Evolutionary conservation across 2,797 vertebrate genomes (phyloP).

Genomic region (Pitangus sulphuratus): DNA sequence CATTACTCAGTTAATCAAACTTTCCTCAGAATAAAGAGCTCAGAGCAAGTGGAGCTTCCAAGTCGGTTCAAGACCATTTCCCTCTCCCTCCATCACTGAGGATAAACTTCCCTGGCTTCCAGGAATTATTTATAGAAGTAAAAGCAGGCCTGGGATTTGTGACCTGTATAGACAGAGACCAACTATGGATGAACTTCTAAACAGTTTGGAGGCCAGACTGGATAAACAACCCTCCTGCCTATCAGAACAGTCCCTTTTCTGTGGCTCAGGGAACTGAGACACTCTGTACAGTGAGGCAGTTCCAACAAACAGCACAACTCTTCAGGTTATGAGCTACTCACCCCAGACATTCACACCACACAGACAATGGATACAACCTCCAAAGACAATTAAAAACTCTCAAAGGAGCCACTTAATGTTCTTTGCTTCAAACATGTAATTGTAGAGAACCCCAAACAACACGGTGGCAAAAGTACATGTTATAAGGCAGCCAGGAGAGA

Average conservation of each 20-base stretch:
- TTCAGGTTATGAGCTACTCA: neutral
- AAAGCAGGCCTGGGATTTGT: neutral
- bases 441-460: neutral
- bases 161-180: neutral
- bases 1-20: neutral
- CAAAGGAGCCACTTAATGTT: neutral
- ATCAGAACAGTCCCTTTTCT: neutral
- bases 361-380: fast-evolving
- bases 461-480: neutral
- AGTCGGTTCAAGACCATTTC: neutral
- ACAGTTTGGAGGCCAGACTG: neutral
- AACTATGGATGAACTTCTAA: neutral
- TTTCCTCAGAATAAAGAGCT: neutral
- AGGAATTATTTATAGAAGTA: constrained; percentile 12
- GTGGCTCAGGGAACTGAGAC: neutral
- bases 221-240: neutral
- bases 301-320: neutral
- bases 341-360: neutral
- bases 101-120: neutral
- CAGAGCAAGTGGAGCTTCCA: neutral
- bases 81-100: neutral
- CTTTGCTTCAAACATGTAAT: neutral
- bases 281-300: neutral
- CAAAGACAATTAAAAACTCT: neutral
- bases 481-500: neutral